Evolutionary conservation across 2,113 vertebrate genomes (phyloP).

Genomic region (Macquaria australasica): DNA sequence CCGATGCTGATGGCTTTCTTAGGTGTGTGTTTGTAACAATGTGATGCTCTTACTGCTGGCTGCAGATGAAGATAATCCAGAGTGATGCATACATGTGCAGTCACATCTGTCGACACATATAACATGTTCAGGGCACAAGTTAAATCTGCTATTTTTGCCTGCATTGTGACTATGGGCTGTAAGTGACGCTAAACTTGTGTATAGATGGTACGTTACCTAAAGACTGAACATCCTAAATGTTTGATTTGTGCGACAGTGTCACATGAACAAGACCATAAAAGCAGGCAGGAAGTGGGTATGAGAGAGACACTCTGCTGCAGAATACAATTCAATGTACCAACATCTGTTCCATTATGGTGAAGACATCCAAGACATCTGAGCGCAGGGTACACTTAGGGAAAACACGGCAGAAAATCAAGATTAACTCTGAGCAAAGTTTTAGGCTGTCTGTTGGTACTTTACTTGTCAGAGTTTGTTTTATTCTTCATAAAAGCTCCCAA

Average conservation of each 20-base stretch:
- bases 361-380: conserved; percentile 20
- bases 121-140: conserved; percentile 29
- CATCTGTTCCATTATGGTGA: conserved; percentile 65
- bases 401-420: conserved; percentile 28
- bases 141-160: conserved; percentile 34
- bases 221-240: conserved; percentile 3
- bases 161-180: conserved; percentile 22
- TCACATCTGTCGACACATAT: conserved; percentile 62
- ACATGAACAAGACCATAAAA: conserved; percentile 37
- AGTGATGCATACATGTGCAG: conserved; percentile 62
- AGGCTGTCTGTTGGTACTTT: conserved; percentile 30
- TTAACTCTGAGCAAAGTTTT: conserved; percentile 27
- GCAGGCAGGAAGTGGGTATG: conserved; percentile 5
- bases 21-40: conserved; percentile 51
- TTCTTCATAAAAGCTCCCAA: conserved; percentile 20
- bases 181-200: conserved; percentile 18
- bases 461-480: conserved; percentile 40
- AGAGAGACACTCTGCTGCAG: conserved; percentile 20
- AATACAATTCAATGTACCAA: conserved; percentile 32
- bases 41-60: conserved; percentile 62
- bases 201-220: background rate
- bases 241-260: conserved; percentile 8
- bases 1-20: conserved; percentile 51
- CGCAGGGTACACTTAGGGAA: conserved; percentile 11
- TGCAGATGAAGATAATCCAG: conserved; percentile 67